A percentile compares a stretch with the other conserved stretches of the same genome.
Evolutionary conservation across 2,113 vertebrate genomes (phyloP).

Genomic region (Dicerorhinus sumatrensis): DNA sequence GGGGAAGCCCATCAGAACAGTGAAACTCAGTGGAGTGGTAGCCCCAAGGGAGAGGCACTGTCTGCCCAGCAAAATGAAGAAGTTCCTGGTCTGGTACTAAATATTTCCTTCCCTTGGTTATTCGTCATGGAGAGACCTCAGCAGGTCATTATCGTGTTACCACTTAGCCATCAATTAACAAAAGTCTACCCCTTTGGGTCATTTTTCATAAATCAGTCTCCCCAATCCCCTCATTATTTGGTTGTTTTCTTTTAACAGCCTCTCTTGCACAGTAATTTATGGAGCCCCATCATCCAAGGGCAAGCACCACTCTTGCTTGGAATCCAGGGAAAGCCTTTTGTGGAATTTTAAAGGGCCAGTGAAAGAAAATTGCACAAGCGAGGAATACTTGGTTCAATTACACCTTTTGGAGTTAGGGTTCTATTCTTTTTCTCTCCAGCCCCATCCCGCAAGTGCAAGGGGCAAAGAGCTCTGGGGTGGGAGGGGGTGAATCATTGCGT

Average conservation of each 20-base stretch:
- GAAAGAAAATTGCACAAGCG: background rate
- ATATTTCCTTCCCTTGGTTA: conserved; percentile 59
- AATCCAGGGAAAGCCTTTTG: conserved; percentile 41
- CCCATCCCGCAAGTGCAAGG: background rate
- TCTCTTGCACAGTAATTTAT: conserved; percentile 73
- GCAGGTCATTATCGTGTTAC: conserved; percentile 72
- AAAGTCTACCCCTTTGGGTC: conserved; percentile 71
- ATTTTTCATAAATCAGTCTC: conserved; percentile 77
- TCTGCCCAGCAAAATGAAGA: conserved; percentile 14
- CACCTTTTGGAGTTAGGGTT: background rate
- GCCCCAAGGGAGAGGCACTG: background rate
- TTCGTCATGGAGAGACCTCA: conserved; percentile 72
- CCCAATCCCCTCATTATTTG: conserved; percentile 70
- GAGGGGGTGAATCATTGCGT: background rate
- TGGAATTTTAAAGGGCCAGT: conserved; percentile 59
- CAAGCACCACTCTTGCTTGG: background rate
- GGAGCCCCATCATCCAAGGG: conserved; percentile 21
- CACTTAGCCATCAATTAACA: conserved; percentile 79
- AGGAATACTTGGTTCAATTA: background rate
- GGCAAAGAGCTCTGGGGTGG: background rate
- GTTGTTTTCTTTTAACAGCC: conserved; percentile 76
- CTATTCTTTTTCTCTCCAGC: background rate
- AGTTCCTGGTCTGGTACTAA: conserved; percentile 49
- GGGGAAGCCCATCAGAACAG: background rate
- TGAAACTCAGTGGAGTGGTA: background rate